A percentile compares a stretch with the other conserved stretches of the same genome.
phyloP scores from a whole-genome alignment of 1,140 invertebrate species.

The Diorhabda carinulata region DNA sequence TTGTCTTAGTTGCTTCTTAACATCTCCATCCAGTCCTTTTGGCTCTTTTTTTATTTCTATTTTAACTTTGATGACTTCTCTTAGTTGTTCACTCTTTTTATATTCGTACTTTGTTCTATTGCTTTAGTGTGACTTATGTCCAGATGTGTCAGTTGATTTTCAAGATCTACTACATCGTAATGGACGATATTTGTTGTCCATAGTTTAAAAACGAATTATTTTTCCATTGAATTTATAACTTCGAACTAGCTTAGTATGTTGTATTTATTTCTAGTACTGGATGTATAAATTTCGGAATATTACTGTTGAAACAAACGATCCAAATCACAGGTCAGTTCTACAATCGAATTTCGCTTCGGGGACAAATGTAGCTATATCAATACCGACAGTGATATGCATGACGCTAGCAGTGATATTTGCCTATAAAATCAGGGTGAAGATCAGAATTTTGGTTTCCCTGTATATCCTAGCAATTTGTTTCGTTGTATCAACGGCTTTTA shows the following conservation, averaged over 20 bases:
- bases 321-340: conserved; percentile 4
- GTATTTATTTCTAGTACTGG: conserved; percentile 20
- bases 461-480: conserved; percentile 12
- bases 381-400: conserved; percentile 15
- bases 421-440: conserved; percentile 18
- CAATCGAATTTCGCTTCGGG: conserved; percentile 19
- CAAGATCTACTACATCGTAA: too few relatives aligned
- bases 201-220: too few relatives aligned
- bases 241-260: background rate
- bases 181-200: too few relatives aligned
- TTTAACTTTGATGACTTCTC: too few relatives aligned
- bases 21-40: too few relatives aligned
- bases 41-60: too few relatives aligned
- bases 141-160: too few relatives aligned
- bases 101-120: too few relatives aligned
- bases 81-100: too few relatives aligned
- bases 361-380: conserved; percentile 10
- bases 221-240: too few relatives aligned
- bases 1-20: too few relatives aligned
- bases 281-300: conserved; percentile 21
- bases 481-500: conserved; percentile 7
- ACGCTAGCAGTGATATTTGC: conserved; percentile 11
- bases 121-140: too few relatives aligned
- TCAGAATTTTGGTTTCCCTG: conserved; percentile 9
- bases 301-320: background rate